Conservation (phyloP, 2,113 vertebrate species). For the Antechinus flavipes region DNA sequence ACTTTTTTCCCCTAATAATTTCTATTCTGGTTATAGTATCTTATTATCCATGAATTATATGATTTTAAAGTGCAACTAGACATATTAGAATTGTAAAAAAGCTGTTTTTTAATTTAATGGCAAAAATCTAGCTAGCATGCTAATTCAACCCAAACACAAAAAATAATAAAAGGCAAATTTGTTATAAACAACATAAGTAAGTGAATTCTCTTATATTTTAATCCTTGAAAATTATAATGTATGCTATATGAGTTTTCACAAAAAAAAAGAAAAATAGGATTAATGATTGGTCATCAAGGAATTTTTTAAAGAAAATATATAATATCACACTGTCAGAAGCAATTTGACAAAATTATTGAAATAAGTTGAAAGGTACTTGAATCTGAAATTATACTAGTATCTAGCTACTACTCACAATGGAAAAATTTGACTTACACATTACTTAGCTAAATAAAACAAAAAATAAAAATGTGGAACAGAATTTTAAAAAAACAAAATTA, state of each 20-base stretch:
- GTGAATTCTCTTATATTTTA: neutral
- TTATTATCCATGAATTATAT: neutral
- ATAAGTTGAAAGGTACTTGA: neutral
- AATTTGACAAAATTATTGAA: neutral
- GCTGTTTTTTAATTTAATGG: neutral
- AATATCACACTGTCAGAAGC: neutral
- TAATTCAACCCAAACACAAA: neutral
- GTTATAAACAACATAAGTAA: neutral
- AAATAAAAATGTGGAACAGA: neutral
- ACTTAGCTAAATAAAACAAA: neutral
- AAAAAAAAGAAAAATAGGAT: neutral
- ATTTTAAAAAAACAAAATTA: neutral
- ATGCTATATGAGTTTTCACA: neutral
- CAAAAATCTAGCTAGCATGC: neutral
- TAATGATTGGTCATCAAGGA: neutral
- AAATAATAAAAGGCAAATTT: neutral
- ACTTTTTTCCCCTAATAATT: too few relatives aligned
- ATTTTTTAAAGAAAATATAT: neutral
- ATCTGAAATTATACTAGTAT: neutral
- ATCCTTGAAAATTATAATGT: neutral
- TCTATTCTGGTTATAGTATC: too few relatives aligned
- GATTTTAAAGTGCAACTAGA: neutral
- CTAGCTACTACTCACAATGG: neutral
- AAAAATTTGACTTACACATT: neutral
- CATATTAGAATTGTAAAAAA: neutral